A percentile compares a stretch with the other conserved stretches of the same genome.
Evolutionary conservation across 1,140 invertebrate species (phyloP).

Genomic region (Mya arenaria): DNA sequence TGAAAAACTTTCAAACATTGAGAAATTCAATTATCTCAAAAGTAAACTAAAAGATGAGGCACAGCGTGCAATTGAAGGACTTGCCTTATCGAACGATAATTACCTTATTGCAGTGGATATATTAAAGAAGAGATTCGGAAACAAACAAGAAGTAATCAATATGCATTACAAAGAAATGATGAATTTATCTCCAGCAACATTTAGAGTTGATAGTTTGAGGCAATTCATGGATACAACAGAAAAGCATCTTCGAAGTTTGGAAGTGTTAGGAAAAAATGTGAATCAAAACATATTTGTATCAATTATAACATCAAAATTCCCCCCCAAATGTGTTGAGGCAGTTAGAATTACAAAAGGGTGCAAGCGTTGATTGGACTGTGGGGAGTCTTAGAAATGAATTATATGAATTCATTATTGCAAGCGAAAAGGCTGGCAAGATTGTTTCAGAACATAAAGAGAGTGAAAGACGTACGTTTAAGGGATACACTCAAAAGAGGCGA

Average conservation of each 20-base stretch:
- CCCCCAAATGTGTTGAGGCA: background rate
- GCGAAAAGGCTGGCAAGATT: too few relatives aligned
- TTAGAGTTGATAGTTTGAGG: background rate
- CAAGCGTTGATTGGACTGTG: conserved; percentile 7
- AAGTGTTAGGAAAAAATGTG: background rate
- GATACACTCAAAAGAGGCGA: too few relatives aligned
- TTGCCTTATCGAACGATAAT: conserved; percentile 22
- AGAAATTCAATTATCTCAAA: conserved; percentile 7
- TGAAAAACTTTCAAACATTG: background rate
- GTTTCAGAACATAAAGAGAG: too few relatives aligned
- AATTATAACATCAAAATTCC: background rate
- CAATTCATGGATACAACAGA: background rate
- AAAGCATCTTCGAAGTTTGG: conserved; percentile 9
- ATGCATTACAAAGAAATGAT: conserved; percentile 10
- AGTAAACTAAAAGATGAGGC: conserved; percentile 4
- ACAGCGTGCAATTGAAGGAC: background rate
- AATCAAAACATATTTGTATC: conserved; percentile 16
- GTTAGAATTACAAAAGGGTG: background rate
- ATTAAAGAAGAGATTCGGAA: conserved; percentile 41
- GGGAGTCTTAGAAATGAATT: background rate
- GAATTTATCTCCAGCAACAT: background rate
- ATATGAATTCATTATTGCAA: too few relatives aligned
- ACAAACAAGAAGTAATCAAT: conserved; percentile 23
- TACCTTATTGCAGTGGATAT: conserved; percentile 19
- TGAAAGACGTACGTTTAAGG: too few relatives aligned